phyloP scores from a whole-genome alignment of 1,140 invertebrate genomes.

The Coboldia fuscipes region DNA sequence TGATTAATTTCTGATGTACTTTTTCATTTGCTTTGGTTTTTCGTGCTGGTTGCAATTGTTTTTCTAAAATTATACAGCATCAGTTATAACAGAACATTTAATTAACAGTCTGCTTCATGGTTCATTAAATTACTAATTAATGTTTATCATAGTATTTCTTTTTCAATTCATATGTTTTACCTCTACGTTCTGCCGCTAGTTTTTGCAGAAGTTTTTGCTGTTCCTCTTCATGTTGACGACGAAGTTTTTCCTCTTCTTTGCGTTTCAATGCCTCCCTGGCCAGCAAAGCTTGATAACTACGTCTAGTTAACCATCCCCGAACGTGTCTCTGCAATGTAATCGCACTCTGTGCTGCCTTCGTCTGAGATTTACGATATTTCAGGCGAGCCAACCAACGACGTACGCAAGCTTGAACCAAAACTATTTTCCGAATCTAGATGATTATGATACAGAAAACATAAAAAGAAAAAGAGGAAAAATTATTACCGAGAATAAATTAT shows the following conservation, averaged over 20 bases:
- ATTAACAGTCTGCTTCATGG: not conserved
- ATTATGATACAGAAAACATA: conserved; percentile 2
- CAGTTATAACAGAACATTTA: not conserved
- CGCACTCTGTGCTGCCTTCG: conserved; percentile 36
- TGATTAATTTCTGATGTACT: conserved; percentile 6
- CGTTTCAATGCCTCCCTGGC: conserved; percentile 21
- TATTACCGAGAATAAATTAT: conserved; percentile 3
- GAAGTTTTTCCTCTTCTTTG: conserved; percentile 13
- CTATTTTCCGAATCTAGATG: conserved; percentile 38
- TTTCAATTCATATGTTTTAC: not conserved
- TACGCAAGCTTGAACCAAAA: conserved; percentile 45
- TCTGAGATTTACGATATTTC: conserved; percentile 30
- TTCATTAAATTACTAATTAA: too few species aligned
- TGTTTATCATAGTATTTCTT: not conserved
- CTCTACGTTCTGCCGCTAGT: not conserved
- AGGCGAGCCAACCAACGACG: conserved; percentile 46
- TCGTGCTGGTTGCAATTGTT: conserved; percentile 19
- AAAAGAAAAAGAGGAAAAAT: not conserved
- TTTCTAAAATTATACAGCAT: conserved; percentile 13
- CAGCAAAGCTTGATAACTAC: conserved; percentile 22
- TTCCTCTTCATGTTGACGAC: conserved; percentile 10
- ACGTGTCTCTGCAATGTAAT: conserved; percentile 44
- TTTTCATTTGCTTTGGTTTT: conserved; percentile 18
- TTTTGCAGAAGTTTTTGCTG: not conserved
- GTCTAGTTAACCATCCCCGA: conserved; percentile 36